Evolutionary conservation across 2,888 invertebrate genomes (phyloP).

Genomic region (Altica lythri): DNA sequence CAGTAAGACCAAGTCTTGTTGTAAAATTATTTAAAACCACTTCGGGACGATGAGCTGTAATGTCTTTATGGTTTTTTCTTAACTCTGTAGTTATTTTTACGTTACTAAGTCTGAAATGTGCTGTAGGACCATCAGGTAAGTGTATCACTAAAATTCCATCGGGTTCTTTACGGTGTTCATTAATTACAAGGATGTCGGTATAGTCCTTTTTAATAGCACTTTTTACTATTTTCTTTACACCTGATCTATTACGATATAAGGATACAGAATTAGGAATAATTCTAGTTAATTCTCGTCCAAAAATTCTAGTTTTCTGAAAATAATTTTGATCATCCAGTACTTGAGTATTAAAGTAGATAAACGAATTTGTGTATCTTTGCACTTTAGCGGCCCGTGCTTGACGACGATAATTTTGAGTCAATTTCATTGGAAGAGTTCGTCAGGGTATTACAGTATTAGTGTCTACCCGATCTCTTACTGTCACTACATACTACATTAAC

Average conservation of each 20-base stretch:
- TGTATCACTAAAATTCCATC: slow-evolving; percentile 93
- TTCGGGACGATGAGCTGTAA: slow-evolving; percentile 90
- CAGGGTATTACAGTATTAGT: too few relatives aligned
- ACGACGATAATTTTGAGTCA: too few relatives aligned
- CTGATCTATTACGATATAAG: slow-evolving; percentile 83
- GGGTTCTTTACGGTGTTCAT: slow-evolving; percentile 91
- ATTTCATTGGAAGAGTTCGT: too few relatives aligned
- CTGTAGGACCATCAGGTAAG: slow-evolving; percentile 95
- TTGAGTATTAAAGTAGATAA: not conserved
- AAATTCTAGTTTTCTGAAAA: slow-evolving; percentile 78
- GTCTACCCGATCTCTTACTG: too few relatives aligned
- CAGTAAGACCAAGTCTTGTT: slow-evolving; percentile 87
- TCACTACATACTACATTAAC: too few relatives aligned
- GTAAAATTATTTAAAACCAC: slow-evolving; percentile 95
- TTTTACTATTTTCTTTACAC: slow-evolving; percentile 90
- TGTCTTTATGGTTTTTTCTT: slow-evolving; percentile 76
- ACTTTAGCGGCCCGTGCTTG: not conserved
- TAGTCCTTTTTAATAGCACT: slow-evolving; percentile 79
- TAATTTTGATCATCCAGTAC: slow-evolving; percentile 6
- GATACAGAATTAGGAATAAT: slow-evolving; percentile 92
- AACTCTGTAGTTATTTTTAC: slow-evolving; percentile 89
- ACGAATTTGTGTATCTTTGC: not conserved
- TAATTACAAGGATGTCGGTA: slow-evolving; percentile 90
- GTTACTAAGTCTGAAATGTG: slow-evolving; percentile 92
- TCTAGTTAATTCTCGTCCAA: slow-evolving; percentile 87